phyloP scores from a whole-genome alignment of 2,797 vertebrate genomes.

The Lemur catta region DNA sequence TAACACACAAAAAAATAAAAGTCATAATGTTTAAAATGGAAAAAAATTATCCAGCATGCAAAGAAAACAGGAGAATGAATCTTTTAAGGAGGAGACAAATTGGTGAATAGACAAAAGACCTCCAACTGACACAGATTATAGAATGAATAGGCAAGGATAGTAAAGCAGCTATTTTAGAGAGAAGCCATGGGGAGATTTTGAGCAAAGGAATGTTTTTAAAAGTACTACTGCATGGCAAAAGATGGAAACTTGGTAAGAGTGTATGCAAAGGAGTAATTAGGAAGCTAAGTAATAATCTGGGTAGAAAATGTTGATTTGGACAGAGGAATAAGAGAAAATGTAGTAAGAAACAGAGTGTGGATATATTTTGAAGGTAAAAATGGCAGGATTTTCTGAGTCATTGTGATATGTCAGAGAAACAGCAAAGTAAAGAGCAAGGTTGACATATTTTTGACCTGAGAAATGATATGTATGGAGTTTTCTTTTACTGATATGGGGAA shows the following conservation, averaged over 20 bases:
- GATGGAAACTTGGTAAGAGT: not conserved
- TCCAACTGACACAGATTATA: no score
- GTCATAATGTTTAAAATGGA: not conserved
- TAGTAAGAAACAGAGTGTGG: not conserved
- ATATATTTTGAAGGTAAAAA: not conserved
- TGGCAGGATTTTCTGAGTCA: not conserved
- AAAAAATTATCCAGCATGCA: not conserved
- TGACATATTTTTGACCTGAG: not conserved
- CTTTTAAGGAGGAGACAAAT: not conserved
- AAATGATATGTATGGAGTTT: not conserved
- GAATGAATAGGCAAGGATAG: not conserved
- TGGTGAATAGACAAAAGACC: not conserved
- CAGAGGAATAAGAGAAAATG: not conserved
- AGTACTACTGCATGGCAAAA: rapidly evolving
- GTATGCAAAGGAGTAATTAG: not conserved
- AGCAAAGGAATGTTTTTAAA: not conserved
- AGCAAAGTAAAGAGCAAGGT: not conserved
- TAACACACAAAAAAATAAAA: not conserved
- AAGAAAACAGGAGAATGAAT: not conserved
- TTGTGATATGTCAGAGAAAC: not conserved
- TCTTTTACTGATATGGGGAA: no score
- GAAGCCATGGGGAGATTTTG: not conserved
- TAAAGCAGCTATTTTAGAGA: no score
- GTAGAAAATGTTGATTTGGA: not conserved
- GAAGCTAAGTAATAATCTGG: not conserved